Base-by-base conservation (phyloP, 2,113 vertebrate genomes). In the Perca fluviatilis region DNA sequence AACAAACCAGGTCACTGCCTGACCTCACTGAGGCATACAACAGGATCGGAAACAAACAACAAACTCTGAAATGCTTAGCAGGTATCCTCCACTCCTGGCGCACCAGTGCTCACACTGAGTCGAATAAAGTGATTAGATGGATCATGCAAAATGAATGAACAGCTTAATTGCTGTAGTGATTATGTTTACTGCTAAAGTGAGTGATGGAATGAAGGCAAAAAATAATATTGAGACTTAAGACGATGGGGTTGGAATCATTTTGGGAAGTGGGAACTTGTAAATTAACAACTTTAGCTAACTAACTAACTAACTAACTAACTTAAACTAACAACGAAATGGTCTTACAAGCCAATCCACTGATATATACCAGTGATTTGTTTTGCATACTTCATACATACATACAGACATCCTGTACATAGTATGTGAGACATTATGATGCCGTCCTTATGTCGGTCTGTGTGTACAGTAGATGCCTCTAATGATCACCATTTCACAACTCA, bases 341-440 rank as follows among this genome's bases (percentile, higher is more conserved):
- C 40, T 47, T 27, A 11, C 30, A 40, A 69, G 47, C 60, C 57
- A 64, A 40, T 73, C 46, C 80, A 40, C 63, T 68, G 43, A 23
- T 40, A 84, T 87, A 36, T 61, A 30, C 43, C 36, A 68, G 40
- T 19, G 0, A 2, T 67, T 56, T 73, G 43, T 58, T 50, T n/a
- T 78, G 14, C 33, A 40, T 40, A 40, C 8, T 40, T 5, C 36
- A 9, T 40, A 40, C 36, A 40, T 40, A 40, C 36, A 40, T 40
- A 40, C 36, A 36, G 7, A 36, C 40, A 10, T 40, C 10, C 40
- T 40, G 40, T 63, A 73, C 71, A 76, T 62, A 53, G 60, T 16
- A 73, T 72, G 65, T 63, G 10, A 67, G 60, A 73, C 83, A 79
- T 82, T 79, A 80, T 27, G n/a, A 53, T 78, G 77, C 73, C 69